Evolutionary conservation across 1,140 invertebrate genomes (phyloP).

Genomic region (Chlorops oryzae): DNA sequence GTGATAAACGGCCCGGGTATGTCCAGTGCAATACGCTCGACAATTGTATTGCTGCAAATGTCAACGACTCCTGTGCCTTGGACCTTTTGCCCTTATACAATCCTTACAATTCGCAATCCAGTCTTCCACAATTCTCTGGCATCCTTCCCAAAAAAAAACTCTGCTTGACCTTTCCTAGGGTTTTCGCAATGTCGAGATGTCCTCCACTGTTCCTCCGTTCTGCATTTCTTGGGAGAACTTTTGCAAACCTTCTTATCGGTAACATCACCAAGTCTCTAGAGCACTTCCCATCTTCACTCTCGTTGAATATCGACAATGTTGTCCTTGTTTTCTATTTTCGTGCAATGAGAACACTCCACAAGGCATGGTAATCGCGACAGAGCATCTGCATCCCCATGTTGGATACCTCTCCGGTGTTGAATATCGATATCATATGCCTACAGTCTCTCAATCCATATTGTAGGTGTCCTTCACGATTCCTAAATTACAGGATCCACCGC

Average conservation of each 20-base stretch:
- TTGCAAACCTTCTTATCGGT: not conserved
- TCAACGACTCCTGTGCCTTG: slow-evolving; percentile 9
- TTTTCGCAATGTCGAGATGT: slow-evolving; percentile 22
- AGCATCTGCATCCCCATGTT: not conserved
- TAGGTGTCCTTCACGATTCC: no score
- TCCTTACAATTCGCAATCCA: slow-evolving; percentile 24
- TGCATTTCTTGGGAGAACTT: slow-evolving; percentile 10
- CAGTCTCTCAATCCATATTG: slow-evolving; percentile 5
- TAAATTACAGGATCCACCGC: no score
- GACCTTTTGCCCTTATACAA: slow-evolving; percentile 25
- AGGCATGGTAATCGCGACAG: slow-evolving; percentile 4
- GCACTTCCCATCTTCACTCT: not conserved
- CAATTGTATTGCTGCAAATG: slow-evolving; percentile 12
- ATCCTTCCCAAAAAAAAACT: slow-evolving; percentile 25
- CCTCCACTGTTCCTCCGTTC: slow-evolving; percentile 14
- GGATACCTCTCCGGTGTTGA: not conserved
- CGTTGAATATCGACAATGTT: not conserved
- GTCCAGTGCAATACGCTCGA: slow-evolving; percentile 30
- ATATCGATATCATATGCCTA: not conserved
- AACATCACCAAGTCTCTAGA: not conserved
- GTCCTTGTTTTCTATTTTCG: not conserved
- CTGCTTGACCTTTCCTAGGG: slow-evolving; percentile 8
- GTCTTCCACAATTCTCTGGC: slow-evolving; percentile 18
- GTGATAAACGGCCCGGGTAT: slow-evolving; percentile 39
- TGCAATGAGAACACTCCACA: not conserved